Conservation (phyloP, 2,797 vertebrate species). For the Brotogeris chrysoptera region DNA sequence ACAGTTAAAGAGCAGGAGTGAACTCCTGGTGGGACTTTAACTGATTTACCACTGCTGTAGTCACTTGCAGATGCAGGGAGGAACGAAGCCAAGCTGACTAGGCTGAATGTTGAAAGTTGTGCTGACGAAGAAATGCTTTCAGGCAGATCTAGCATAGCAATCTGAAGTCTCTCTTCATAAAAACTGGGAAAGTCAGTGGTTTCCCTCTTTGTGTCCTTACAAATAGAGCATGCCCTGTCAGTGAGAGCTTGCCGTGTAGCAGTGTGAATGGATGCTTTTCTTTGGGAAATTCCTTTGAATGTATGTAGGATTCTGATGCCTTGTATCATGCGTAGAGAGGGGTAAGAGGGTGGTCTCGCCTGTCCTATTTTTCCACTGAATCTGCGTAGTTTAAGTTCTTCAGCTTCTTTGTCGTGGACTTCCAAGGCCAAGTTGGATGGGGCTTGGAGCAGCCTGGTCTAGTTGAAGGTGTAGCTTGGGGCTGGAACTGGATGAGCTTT, state of each 20-base stretch:
- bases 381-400: not conserved
- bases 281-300: not conserved
- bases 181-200: not conserved
- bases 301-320: accelerated
- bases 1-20: not conserved
- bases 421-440: not conserved
- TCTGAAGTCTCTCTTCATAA: not conserved
- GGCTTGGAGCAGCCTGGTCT: not conserved
- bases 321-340: too few species aligned
- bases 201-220: not conserved
- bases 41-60: not conserved
- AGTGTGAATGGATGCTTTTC: not conserved
- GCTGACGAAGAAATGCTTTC: not conserved
- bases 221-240: not conserved
- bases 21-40: not conserved
- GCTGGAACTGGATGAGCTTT: not conserved
- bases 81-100: not conserved
- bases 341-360: not conserved
- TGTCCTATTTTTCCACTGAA: not conserved
- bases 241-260: not conserved
- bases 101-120: not conserved
- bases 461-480: not conserved
- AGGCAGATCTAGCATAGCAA: not conserved
- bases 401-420: not conserved
- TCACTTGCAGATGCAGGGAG: not conserved